Evolutionary conservation across 1,140 invertebrate species (phyloP).

Genomic region (Scaptomyza pallida): DNA sequence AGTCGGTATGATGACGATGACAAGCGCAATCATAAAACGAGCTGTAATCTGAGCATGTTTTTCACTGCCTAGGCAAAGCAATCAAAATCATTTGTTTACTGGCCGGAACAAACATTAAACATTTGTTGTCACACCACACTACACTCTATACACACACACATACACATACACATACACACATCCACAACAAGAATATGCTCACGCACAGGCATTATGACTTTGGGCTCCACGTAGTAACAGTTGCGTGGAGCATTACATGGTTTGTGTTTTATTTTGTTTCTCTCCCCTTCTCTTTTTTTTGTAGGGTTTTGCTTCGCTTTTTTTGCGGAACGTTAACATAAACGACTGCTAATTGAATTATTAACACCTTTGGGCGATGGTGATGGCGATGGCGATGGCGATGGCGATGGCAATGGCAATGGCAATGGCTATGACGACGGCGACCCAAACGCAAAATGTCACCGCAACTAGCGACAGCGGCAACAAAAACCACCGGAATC

Average conservation of each 20-base stretch:
- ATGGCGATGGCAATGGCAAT: conserved; percentile 36
- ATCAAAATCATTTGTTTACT: conserved; percentile 54
- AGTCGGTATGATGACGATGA: neutral
- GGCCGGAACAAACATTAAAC: conserved; percentile 28
- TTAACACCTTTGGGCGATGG: conserved; percentile 66
- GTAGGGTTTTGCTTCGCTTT: conserved; percentile 25
- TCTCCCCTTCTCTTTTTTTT: no score
- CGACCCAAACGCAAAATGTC: conserved; percentile 39
- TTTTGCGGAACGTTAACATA: conserved; percentile 53
- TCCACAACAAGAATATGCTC: conserved; percentile 1
- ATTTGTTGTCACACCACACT: conserved; percentile 8
- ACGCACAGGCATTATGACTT: conserved; percentile 36
- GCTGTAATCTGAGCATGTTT: conserved; percentile 21
- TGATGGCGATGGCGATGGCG: conserved; percentile 27
- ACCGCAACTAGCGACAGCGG: conserved; percentile 27
- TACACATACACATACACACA: conserved; percentile 1
- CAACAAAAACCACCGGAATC: conserved; percentile 14
- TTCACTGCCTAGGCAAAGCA: neutral
- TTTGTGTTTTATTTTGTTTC: conserved; percentile 14
- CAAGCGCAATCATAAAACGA: conserved; percentile 14
- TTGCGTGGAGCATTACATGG: conserved; percentile 67
- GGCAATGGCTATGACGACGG: conserved; percentile 30
- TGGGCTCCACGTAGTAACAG: conserved; percentile 56
- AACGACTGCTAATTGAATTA: conserved; percentile 76
- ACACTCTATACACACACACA: neutral